Evolutionary conservation across 1,140 invertebrate species (phyloP).

Genomic region (Monomorium pharaonis): DNA sequence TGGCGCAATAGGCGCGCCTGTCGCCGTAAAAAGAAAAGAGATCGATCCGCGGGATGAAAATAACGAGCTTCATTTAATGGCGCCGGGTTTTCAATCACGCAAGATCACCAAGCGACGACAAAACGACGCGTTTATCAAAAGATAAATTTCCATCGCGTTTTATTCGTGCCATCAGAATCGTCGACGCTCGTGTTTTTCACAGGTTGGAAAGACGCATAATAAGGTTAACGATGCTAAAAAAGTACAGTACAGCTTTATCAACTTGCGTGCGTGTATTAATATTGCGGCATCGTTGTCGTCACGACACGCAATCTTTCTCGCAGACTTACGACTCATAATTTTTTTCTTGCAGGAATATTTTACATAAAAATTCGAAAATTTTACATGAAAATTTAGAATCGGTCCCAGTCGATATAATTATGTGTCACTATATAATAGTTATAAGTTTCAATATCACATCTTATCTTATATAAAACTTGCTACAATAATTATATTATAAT

Average conservation of each 20-base stretch:
- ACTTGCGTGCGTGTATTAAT: constrained; percentile 58
- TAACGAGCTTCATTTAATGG: constrained; percentile 33
- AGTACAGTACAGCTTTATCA: constrained; percentile 28
- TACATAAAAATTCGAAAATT: background rate
- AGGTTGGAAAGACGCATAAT: constrained; percentile 56
- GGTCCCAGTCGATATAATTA: too few relatives aligned
- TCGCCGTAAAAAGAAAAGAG: background rate
- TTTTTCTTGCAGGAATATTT: background rate
- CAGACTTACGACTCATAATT: background rate
- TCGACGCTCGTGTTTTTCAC: constrained; percentile 14
- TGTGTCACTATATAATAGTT: too few relatives aligned
- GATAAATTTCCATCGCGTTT: constrained; percentile 61
- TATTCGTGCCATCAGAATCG: constrained; percentile 36
- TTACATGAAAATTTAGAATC: too few relatives aligned
- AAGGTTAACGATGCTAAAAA: constrained; percentile 56
- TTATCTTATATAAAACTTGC: too few relatives aligned
- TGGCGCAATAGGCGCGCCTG: constrained; percentile 9
- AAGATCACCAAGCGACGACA: background rate
- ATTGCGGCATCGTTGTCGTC: constrained; percentile 44
- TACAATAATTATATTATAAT: too few relatives aligned
- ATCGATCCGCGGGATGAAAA: constrained; percentile 41
- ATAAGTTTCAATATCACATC: too few relatives aligned
- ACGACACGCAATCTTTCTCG: constrained; percentile 35
- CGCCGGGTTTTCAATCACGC: constrained; percentile 6
- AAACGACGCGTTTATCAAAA: constrained; percentile 27